A percentile compares a stretch with the other conserved stretches of the same genome.
Conservation (phyloP, 2,797 vertebrate species). For the Loriculus beryllinus region DNA sequence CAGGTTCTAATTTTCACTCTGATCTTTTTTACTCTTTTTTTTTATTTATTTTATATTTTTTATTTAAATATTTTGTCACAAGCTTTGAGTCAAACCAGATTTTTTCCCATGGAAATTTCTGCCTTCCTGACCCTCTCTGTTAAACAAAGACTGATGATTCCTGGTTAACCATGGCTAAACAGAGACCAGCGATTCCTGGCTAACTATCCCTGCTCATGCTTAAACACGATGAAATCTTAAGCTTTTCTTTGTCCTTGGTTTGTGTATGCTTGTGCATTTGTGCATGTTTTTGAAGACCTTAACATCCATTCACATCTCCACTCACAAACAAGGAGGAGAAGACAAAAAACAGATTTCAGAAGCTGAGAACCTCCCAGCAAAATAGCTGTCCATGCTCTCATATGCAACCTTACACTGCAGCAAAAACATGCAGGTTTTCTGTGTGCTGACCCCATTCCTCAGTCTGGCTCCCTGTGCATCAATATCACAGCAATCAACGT, state of each 20-base stretch:
- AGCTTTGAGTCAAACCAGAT: not conserved
- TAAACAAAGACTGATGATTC: not conserved
- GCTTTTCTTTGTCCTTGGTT: not conserved
- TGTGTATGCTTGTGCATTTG: not conserved
- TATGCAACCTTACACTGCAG: not conserved
- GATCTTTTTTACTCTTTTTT: not conserved
- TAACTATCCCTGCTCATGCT: not conserved
- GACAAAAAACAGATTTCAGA: not conserved
- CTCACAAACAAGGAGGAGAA: not conserved
- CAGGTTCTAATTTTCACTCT: not conserved
- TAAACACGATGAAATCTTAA: not conserved
- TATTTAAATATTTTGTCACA: not conserved
- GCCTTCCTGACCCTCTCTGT: rapidly evolving
- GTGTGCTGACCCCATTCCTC: not conserved
- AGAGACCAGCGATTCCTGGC: not conserved
- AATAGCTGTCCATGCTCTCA: not conserved
- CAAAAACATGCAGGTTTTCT: not conserved
- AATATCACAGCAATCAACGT: not conserved
- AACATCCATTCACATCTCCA: not conserved
- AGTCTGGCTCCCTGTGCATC: not conserved
- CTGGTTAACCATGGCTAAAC: not conserved
- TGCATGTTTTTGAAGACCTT: not conserved
- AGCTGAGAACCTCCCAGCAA: not conserved
- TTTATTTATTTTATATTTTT: too few species aligned
- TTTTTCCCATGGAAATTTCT: not conserved